These are phyloP conservation scores for Paramuricea clavata DNA, from an alignment of 92 coral and sea anemone species.

Conservation along the genomic window DNA sequence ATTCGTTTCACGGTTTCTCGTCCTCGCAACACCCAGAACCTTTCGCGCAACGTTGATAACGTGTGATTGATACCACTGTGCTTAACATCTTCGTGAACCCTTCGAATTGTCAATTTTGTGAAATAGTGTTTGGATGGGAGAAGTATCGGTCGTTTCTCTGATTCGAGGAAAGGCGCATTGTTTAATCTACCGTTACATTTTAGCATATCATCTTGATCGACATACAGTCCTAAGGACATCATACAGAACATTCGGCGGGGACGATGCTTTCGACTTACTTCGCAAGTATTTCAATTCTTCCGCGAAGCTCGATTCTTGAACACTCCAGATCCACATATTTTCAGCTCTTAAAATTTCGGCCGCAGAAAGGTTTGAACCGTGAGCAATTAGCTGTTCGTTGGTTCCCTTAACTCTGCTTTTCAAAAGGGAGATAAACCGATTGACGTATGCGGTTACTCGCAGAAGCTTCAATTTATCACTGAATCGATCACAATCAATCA, in stretches of 20 bases:
- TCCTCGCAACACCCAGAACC: constrained; percentile 70
- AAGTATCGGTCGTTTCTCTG: constrained; percentile 44
- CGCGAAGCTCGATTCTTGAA: too few species aligned
- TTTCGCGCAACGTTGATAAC: constrained; percentile 61
- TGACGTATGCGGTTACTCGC: constrained; percentile 64
- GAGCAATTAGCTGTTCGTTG: neutral
- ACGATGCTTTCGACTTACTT: constrained; percentile 34
- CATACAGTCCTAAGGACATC: constrained; percentile 67
- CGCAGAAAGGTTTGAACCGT: constrained; percentile 17
- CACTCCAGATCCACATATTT: constrained; percentile 52
- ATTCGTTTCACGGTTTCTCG: constrained; percentile 62
- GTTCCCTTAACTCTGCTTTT: constrained; percentile 34
- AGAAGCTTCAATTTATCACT: constrained; percentile 55
- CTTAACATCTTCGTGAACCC: constrained; percentile 51
- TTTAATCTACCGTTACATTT: constrained; percentile 56
- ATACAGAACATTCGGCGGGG: constrained; percentile 55
- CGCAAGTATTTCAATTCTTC: constrained; percentile 53
- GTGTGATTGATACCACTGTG: constrained; percentile 67
- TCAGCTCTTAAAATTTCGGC: constrained; percentile 55
- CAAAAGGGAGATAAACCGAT: constrained; percentile 47
- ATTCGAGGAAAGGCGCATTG: constrained; percentile 29
- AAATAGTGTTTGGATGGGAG: constrained; percentile 53
- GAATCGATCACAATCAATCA: constrained; percentile 60
- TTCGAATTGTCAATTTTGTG: constrained; percentile 37
- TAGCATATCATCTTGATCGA: constrained; percentile 54